Evolutionary conservation across 2,113 vertebrate genomes (phyloP), one percentile per base, ranked within the genome.

Genomic region (Zeus faber): DNA sequence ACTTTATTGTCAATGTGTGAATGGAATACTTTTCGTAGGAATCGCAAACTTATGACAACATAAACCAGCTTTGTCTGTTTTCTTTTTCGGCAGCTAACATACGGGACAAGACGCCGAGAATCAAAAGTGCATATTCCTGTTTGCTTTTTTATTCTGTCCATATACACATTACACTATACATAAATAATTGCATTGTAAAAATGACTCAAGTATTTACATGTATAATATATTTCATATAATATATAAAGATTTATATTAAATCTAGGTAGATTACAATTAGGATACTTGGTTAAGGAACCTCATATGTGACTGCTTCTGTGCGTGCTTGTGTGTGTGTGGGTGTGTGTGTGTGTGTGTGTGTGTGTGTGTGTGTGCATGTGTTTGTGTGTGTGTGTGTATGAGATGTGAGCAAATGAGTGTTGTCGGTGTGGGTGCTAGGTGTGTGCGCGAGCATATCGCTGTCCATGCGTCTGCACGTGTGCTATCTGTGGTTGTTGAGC

Each of bases 181-280:
- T 99, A 99, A 99, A 99, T 99, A 99, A 95, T 95, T 92, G 95
- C 93, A 93, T 91, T 92, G 93, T 96, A 98, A 97, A 97, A 99
- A 98, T 92, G 93, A 97, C 94, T 97, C 91, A 92, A 69, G 85
- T 98, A 97, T 97, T 97, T 98, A 99, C 96, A 99, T 91, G 93
- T 97, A 94, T 94, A 96, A 96, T 96, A 97, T 97, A 97, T 93
- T 88, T 95, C 79, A 86, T 85, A 85, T 81, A 85, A 89, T 89
- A 97, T 95, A 97, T 94, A 96, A 94, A 96, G 93, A 87, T 93
- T 99, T 98, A 98, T 99, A 99, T 99, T 98, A 98, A 98, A 99
- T 98, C 94, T 98, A 94, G 92, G 91, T 93, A 93, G 91, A 93
- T 93, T 94, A 92, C 92, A 97, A 92, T 90, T 89, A 82, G 88